Conservation (phyloP, 2,113 vertebrate species). For the Platichthys stellatus region DNA sequence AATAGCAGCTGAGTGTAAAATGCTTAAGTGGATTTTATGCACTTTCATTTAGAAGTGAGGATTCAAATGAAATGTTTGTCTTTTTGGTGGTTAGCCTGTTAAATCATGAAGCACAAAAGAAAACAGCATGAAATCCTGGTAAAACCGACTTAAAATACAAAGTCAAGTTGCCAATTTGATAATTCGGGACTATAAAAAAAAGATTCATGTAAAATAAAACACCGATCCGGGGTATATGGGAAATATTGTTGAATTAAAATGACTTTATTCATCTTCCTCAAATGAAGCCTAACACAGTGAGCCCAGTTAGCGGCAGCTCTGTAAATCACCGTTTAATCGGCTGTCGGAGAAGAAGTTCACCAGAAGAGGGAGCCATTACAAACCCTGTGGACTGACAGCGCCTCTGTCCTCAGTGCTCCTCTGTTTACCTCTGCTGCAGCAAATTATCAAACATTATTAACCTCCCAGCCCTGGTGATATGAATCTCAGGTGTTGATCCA, state of each 20-base stretch:
- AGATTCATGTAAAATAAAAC: neutral
- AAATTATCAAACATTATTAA: constrained; percentile 65
- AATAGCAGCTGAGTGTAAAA: neutral
- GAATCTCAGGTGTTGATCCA: constrained; percentile 35
- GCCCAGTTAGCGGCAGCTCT: constrained; percentile 5
- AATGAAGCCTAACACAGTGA: constrained; percentile 4
- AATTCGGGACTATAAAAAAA: neutral
- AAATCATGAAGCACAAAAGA: neutral
- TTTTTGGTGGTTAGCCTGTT: neutral
- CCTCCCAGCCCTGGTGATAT: constrained; percentile 26
- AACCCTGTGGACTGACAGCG: constrained; percentile 7
- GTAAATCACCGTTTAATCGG: constrained; percentile 25
- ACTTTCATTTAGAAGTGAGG: neutral
- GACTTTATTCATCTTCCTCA: neutral
- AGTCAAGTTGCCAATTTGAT: neutral
- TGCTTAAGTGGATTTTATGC: neutral
- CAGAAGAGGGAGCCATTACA: constrained; percentile 66
- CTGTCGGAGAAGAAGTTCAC: constrained; percentile 34
- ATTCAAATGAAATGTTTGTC: neutral
- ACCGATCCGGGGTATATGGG: neutral
- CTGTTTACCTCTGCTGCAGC: constrained; percentile 33
- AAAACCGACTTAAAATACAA: neutral
- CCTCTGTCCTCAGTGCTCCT: constrained; percentile 2
- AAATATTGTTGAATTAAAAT: neutral
- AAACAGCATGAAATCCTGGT: neutral